Evolutionary conservation across 2,888 invertebrate species (phyloP).

Genomic region (Aporophyla lueneburgensis): DNA sequence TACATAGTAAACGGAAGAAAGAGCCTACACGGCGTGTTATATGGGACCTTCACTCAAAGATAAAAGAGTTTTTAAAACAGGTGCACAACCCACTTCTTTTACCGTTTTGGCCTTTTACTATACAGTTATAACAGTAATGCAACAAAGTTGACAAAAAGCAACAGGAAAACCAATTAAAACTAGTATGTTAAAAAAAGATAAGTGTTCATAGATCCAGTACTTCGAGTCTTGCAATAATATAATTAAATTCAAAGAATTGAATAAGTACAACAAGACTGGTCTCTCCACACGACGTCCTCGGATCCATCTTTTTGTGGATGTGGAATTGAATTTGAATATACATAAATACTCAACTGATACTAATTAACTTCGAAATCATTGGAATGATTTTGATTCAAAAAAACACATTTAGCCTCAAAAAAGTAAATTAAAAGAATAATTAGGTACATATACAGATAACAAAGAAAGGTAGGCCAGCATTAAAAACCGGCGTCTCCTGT

Average conservation of each 20-base stretch:
- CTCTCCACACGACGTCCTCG: slow-evolving; percentile 20
- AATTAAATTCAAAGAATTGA: slow-evolving; percentile 39
- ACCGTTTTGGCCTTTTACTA: slow-evolving; percentile 39
- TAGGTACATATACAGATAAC: background rate
- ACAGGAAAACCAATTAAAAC: slow-evolving; percentile 51
- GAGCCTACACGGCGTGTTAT: background rate
- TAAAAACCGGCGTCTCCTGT: slow-evolving; percentile 25
- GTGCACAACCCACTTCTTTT: slow-evolving; percentile 35
- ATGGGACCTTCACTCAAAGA: background rate
- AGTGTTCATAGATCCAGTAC: slow-evolving; percentile 28
- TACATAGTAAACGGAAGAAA: background rate
- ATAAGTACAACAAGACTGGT: slow-evolving; percentile 27
- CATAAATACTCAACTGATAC: background rate
- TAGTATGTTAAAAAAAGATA: slow-evolving; percentile 25
- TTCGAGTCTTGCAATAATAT: slow-evolving; percentile 11
- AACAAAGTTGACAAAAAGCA: slow-evolving; percentile 52
- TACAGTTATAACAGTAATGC: slow-evolving; percentile 35
- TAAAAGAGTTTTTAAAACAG: slow-evolving; percentile 10
- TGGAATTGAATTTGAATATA: slow-evolving; percentile 35
- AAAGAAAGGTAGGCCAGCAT: background rate
- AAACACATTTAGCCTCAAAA: background rate
- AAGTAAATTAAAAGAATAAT: background rate
- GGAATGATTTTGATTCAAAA: background rate
- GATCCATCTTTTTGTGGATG: slow-evolving; percentile 17
- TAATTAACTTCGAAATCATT: slow-evolving; percentile 3